A percentile compares a stretch with the other conserved stretches of the same genome.
These are phyloP conservation scores for Clunio marinus DNA, from an alignment of 2,888 invertebrate species.

Conservation along the genomic window DNA sequence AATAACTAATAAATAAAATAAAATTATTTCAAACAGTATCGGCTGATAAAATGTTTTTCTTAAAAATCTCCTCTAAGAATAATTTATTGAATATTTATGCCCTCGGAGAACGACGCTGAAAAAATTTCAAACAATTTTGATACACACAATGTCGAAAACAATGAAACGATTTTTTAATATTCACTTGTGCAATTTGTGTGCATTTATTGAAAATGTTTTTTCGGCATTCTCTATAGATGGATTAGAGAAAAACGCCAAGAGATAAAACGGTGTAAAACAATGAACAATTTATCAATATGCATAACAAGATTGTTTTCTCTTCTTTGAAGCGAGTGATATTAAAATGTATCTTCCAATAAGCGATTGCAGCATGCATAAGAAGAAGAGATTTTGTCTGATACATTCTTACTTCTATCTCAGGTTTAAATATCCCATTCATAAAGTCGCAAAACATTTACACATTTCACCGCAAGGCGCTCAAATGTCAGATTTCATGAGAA, in stretches of 20 bases:
- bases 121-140: too few relatives aligned
- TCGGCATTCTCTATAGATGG: neutral
- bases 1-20: too few relatives aligned
- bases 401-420: too few relatives aligned
- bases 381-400: constrained; percentile 11
- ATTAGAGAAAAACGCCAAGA: neutral
- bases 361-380: too few relatives aligned
- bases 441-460: constrained; percentile 1
- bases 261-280: constrained; percentile 26
- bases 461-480: constrained; percentile 33
- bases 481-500: constrained; percentile 29
- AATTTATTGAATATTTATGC: constrained; percentile 34
- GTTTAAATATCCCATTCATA: neutral
- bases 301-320: constrained; percentile 36
- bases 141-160: constrained; percentile 18
- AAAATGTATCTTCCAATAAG: neutral
- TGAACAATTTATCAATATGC: constrained; percentile 39
- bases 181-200: constrained; percentile 34
- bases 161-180: constrained; percentile 37
- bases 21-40: too few relatives aligned
- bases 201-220: constrained; percentile 17
- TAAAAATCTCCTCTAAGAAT: constrained; percentile 23
- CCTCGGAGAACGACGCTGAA: constrained; percentile 2
- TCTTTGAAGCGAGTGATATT: constrained; percentile 31
- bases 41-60: neutral